Evolutionary conservation across 1,140 invertebrate genomes (phyloP).

Genomic region (Macrosteles quadrilineatus): DNA sequence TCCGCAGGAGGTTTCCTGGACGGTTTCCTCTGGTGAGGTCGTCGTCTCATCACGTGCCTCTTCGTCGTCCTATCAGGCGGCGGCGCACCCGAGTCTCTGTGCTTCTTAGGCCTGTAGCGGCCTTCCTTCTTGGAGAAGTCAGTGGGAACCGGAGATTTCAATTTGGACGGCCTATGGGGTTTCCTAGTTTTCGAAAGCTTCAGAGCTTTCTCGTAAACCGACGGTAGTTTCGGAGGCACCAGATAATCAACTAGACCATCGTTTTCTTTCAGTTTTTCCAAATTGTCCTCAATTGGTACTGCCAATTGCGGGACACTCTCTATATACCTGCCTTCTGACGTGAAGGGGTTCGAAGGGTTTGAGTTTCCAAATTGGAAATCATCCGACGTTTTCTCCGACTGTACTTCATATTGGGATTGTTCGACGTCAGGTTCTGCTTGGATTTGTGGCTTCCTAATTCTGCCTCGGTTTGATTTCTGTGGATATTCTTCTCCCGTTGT

Average conservation of each 20-base stretch:
- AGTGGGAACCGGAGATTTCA: conserved; percentile 15
- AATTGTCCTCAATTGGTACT: conserved; percentile 18
- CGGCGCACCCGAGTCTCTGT: background rate
- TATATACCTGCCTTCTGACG: conserved; percentile 18
- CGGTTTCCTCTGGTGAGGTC: background rate
- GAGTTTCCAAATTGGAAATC: background rate
- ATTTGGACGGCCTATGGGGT: background rate
- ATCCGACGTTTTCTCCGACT: background rate
- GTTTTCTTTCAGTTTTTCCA: background rate
- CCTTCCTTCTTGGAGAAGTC: conserved; percentile 4
- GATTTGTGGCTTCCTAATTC: background rate
- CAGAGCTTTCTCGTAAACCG: conserved; percentile 29
- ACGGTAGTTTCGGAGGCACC: conserved; percentile 35
- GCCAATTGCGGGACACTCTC: conserved; percentile 35
- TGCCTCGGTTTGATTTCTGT: background rate
- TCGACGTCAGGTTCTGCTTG: background rate
- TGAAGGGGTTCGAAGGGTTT: background rate
- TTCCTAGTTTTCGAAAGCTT: background rate
- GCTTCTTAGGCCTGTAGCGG: conserved; percentile 14
- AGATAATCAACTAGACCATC: conserved; percentile 34
- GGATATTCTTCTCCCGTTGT: background rate
- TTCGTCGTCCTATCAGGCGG: background rate
- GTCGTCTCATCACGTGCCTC: background rate
- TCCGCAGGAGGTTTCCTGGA: background rate
- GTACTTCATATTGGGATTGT: background rate